Conservation (phyloP, 1,140 invertebrate genomes). For the Saccostrea glomerata region DNA sequence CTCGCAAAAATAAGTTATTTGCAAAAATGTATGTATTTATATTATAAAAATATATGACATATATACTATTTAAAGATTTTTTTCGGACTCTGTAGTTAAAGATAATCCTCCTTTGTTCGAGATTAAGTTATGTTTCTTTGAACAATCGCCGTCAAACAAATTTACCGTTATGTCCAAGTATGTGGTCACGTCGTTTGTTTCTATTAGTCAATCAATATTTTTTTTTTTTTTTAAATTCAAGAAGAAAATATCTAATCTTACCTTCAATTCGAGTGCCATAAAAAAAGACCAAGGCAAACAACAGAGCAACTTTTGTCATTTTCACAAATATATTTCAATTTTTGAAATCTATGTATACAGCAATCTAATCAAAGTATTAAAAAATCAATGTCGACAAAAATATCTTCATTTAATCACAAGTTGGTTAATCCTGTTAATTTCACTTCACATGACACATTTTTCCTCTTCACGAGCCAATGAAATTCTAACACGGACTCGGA, state of each 20-base stretch:
- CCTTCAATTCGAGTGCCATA: background rate
- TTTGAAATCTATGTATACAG: background rate
- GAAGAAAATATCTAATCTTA: background rate
- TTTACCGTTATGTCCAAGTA: background rate
- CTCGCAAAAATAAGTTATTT: too few species aligned
- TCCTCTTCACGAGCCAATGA: background rate
- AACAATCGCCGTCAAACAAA: background rate
- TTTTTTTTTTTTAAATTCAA: background rate
- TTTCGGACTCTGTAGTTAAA: background rate
- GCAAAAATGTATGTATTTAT: too few species aligned
- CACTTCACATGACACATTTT: background rate
- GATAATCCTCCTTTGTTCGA: background rate
- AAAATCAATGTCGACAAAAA: background rate
- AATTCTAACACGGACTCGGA: background rate
- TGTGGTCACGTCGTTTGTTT: background rate
- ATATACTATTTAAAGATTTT: too few species aligned
- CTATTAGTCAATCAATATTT: background rate
- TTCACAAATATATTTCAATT: background rate
- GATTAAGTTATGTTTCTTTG: background rate
- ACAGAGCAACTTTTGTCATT: background rate
- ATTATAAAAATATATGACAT: too few species aligned
- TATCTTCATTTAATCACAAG: background rate
- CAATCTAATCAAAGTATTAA: background rate
- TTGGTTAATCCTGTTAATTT: background rate
- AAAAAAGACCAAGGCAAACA: background rate